phyloP scores from a whole-genome alignment of 35 echinoderm and acorn worm species.

The Apostichopus japonicus region DNA sequence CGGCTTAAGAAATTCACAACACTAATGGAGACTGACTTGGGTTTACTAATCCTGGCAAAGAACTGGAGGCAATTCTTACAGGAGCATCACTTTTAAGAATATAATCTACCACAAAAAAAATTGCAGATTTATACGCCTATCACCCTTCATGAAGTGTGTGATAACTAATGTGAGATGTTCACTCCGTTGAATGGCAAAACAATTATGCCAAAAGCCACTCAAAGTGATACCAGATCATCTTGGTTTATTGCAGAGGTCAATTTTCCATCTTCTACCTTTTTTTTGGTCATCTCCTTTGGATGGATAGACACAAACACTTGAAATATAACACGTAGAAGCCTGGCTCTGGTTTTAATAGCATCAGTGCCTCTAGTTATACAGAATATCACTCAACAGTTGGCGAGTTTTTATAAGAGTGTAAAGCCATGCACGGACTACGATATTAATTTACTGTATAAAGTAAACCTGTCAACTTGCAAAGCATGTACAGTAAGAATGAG shows the following conservation, averaged over 20 bases:
- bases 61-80: too few species aligned
- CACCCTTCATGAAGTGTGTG: too few species aligned
- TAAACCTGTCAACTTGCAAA: too few species aligned
- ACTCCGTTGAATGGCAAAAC: background rate
- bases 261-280: background rate
- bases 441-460: too few species aligned
- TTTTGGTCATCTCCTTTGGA: background rate
- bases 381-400: background rate
- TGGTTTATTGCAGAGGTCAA: background rate
- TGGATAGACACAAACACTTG: background rate
- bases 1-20: too few species aligned
- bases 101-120: too few species aligned
- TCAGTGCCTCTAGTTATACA: background rate
- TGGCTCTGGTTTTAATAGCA: background rate
- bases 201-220: background rate
- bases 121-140: too few species aligned
- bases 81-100: too few species aligned
- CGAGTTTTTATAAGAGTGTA: background rate
- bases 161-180: background rate
- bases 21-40: too few species aligned
- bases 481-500: too few species aligned
- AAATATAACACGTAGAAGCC: background rate
- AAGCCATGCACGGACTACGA: too few species aligned
- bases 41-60: too few species aligned
- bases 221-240: background rate